These are phyloP conservation scores for Agrilus biguttatus DNA, from an alignment of 2,888 invertebrate genomes.

Conservation along the genomic window DNA sequence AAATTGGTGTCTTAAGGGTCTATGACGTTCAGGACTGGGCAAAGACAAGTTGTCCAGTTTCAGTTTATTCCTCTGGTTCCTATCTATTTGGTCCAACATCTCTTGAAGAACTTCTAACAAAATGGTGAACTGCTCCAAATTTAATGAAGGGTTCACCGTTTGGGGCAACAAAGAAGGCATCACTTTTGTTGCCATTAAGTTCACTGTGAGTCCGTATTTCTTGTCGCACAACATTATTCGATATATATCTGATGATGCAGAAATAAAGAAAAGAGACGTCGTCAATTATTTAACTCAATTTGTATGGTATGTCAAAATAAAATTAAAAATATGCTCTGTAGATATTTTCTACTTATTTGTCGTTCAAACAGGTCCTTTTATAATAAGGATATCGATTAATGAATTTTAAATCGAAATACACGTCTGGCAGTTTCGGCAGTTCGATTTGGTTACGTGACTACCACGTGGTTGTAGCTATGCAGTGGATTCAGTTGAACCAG, in stretches of 20 bases:
- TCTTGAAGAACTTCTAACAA: slow-evolving; percentile 77
- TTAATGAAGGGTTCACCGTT: slow-evolving; percentile 76
- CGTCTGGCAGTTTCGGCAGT: too few relatives aligned
- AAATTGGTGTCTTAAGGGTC: slow-evolving; percentile 63
- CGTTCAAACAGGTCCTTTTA: too few relatives aligned
- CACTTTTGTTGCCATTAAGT: slow-evolving; percentile 84
- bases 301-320: too few relatives aligned
- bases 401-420: too few relatives aligned
- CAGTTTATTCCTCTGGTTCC: slow-evolving; percentile 78
- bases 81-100: slow-evolving; percentile 81
- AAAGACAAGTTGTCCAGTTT: slow-evolving; percentile 67
- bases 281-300: too few relatives aligned
- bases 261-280: not conserved
- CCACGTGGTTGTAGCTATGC: too few relatives aligned
- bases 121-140: slow-evolving; percentile 66
- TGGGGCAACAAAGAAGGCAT: slow-evolving; percentile 87
- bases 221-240: slow-evolving; percentile 79
- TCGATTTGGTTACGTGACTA: too few relatives aligned
- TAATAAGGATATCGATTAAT: too few relatives aligned
- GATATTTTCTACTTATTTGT: too few relatives aligned
- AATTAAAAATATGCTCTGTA: too few relatives aligned
- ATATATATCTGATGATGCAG: slow-evolving; percentile 61
- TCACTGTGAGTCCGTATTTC: slow-evolving; percentile 78
- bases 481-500: too few relatives aligned
- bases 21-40: slow-evolving; percentile 62